phyloP scores from a whole-genome alignment of 2,797 vertebrate genomes.

The Gymnothorax reevesii region DNA sequence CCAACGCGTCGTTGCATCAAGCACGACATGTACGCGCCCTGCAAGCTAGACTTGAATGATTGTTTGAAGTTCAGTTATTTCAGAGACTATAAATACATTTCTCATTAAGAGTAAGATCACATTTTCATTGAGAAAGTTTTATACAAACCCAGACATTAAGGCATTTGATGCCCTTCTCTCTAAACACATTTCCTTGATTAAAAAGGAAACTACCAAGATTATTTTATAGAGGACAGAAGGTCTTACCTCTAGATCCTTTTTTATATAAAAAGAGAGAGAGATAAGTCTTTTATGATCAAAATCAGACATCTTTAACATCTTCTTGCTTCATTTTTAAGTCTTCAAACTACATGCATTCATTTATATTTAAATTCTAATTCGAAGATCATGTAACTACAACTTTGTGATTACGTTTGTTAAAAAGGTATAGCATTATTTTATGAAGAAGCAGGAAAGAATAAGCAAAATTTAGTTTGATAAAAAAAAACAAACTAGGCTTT shows the following conservation, averaged over 20 bases:
- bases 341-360: constrained; percentile 79
- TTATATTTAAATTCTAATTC: constrained; percentile 80
- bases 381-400: constrained; percentile 80
- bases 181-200: constrained; percentile 75
- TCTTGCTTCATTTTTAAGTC: constrained; percentile 76
- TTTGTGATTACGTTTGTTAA: constrained; percentile 81
- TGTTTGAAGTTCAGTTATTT: constrained; percentile 92
- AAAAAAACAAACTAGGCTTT: constrained; percentile 97
- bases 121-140: constrained; percentile 81
- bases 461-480: constrained; percentile 96
- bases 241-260: constrained; percentile 87
- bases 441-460: constrained; percentile 87
- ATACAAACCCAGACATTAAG: constrained; percentile 84
- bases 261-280: constrained; percentile 84
- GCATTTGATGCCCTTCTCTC: constrained; percentile 67
- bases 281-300: constrained; percentile 72
- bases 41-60: constrained; percentile 90
- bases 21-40: constrained; percentile 81
- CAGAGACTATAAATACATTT: constrained; percentile 74
- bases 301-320: constrained; percentile 73
- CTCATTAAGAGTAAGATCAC: constrained; percentile 77
- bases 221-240: constrained; percentile 76
- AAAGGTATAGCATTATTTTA: constrained; percentile 85
- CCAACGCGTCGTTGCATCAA: constrained; percentile 84
- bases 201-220: constrained; percentile 78